Conservation (phyloP, 2,113 vertebrate genomes). For the Callospermophilus lateralis region DNA sequence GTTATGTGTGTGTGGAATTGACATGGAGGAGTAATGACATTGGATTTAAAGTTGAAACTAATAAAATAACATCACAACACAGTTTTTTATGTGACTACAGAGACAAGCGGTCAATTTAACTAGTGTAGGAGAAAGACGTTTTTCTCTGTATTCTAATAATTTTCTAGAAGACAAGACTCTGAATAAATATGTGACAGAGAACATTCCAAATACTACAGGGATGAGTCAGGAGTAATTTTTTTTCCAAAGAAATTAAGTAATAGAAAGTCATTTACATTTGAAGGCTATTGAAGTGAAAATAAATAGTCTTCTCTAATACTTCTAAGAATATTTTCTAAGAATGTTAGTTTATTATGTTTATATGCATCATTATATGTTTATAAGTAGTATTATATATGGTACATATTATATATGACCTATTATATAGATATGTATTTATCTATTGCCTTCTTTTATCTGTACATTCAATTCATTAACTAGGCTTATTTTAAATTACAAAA, state of each 20-base stretch:
- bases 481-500: not conserved
- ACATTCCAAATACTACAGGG: not conserved
- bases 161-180: not conserved
- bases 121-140: not conserved
- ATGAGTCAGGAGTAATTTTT: not conserved
- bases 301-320: not conserved
- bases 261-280: not conserved
- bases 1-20: not conserved
- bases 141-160: not conserved
- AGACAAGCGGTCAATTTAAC: not conserved
- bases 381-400: not conserved
- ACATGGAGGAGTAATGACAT: not conserved
- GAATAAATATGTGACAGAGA: not conserved
- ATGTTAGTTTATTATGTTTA: not conserved
- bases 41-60: not conserved
- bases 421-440: not conserved
- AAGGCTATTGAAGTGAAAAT: constrained; percentile 29
- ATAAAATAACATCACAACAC: not conserved
- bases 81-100: not conserved
- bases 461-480: not conserved
- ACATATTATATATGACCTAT: not conserved
- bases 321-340: not conserved
- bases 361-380: not conserved
- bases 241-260: constrained; percentile 22
- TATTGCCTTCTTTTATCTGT: not conserved